Evolutionary conservation across 2,888 invertebrate species (phyloP).

Genomic region (Trachelus troglodyta): DNA sequence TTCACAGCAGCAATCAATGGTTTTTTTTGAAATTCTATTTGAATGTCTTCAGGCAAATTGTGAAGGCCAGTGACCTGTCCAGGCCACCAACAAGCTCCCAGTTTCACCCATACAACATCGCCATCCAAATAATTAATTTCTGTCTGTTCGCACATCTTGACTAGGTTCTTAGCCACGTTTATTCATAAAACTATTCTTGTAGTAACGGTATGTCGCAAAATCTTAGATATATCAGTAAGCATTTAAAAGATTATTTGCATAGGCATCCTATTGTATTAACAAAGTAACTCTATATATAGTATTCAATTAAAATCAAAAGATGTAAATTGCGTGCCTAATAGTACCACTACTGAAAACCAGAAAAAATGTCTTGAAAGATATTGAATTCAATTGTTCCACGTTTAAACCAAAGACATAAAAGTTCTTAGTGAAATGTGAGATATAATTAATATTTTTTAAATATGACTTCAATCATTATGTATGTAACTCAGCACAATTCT

Average conservation of each 20-base stretch:
- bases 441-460: not conserved
- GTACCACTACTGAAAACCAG: not conserved
- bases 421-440: not conserved
- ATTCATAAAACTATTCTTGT: constrained; percentile 1
- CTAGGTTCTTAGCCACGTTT: constrained; percentile 28
- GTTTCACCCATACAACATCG: constrained; percentile 88
- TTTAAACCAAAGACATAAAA: not conserved
- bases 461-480: not conserved
- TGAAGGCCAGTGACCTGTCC: constrained; percentile 77
- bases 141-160: constrained; percentile 77
- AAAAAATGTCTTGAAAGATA: not conserved
- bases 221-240: not conserved
- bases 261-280: not conserved
- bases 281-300: not conserved
- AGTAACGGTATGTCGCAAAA: not conserved
- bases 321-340: not conserved
- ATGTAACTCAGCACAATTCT: not conserved
- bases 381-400: not conserved
- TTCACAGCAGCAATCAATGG: constrained; percentile 84
- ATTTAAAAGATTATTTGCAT: not conserved
- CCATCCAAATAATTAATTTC: constrained; percentile 77
- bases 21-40: constrained; percentile 73
- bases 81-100: constrained; percentile 88
- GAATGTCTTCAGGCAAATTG: constrained; percentile 76
- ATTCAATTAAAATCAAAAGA: not conserved